Percentiles rank a stretch among this genome's conserved stretches.
These are phyloP conservation scores for Neodiprion pinetum DNA, from an alignment of 1,140 invertebrate species.

Conservation along the genomic window DNA sequence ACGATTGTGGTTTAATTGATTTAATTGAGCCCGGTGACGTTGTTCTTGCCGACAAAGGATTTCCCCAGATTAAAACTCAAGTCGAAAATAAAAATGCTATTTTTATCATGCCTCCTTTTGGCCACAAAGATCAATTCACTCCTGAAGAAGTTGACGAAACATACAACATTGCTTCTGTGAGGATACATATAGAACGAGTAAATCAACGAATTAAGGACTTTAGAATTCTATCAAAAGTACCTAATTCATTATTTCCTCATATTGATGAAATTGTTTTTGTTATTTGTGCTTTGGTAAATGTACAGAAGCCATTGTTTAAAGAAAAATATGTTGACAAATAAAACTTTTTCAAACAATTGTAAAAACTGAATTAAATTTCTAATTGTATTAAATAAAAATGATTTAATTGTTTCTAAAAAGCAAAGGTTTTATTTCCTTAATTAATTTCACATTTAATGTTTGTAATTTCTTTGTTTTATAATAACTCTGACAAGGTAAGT, in stretches of 20 bases:
- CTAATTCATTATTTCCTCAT: not conserved
- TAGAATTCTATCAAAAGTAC: conserved; percentile 25
- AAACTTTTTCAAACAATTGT: too few relatives aligned
- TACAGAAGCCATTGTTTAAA: not conserved
- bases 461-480: not conserved
- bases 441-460: conserved; percentile 15
- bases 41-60: conserved; percentile 50
- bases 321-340: not conserved
- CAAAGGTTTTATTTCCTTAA: conserved; percentile 17
- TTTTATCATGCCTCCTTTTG: conserved; percentile 34
- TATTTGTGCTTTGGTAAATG: not conserved
- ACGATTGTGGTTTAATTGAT: not conserved
- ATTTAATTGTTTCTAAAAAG: conserved; percentile 13
- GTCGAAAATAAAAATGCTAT: conserved; percentile 24
- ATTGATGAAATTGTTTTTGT: not conserved
- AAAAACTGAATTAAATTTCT: conserved; percentile 6
- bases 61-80: conserved; percentile 18
- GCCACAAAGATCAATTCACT: conserved; percentile 34
- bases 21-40: conserved; percentile 32
- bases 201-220: conserved; percentile 27
- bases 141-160: conserved; percentile 35
- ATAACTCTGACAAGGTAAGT: conserved; percentile 17
- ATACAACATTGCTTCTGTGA: conserved; percentile 43
- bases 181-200: too few relatives aligned
- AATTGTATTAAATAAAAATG: too few relatives aligned